A percentile compares a stretch with the other conserved stretches of the same genome.
Conservation (phyloP, 2,797 vertebrate genomes). For the Cynopterus sphinx region DNA sequence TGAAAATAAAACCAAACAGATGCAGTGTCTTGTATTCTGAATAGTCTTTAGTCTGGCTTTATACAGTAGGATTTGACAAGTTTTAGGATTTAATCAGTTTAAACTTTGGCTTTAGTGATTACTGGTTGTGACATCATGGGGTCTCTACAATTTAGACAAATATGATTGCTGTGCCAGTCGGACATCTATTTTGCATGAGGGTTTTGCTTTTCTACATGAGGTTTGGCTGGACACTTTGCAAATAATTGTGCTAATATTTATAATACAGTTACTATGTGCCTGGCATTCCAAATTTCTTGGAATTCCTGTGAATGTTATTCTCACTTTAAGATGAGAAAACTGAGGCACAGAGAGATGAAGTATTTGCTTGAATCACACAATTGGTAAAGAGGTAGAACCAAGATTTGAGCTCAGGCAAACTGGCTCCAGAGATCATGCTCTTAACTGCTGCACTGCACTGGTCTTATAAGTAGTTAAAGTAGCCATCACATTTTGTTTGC, state of each 20-base stretch:
- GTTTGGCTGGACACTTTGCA: not conserved
- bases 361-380: not conserved
- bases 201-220: not conserved
- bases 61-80: not conserved
- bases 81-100: conserved; percentile 12
- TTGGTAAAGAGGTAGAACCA: not conserved
- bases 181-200: not conserved
- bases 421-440: not conserved
- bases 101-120: conserved; percentile 40
- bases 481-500: not conserved
- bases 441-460: not conserved
- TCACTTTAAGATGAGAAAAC: conserved; percentile 15
- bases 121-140: not conserved
- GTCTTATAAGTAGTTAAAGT: not conserved
- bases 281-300: not conserved
- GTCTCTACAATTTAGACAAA: not conserved
- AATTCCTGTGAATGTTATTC: not conserved
- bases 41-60: not conserved
- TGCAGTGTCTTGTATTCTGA: conserved; percentile 31
- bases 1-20: conserved; percentile 17
- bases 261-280: not conserved
- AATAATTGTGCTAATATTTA: not conserved
- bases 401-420: not conserved
- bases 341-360: not conserved
- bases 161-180: not conserved